phyloP scores from a whole-genome alignment of 2,113 vertebrate genomes.

The Cricetomys ansorgei region DNA sequence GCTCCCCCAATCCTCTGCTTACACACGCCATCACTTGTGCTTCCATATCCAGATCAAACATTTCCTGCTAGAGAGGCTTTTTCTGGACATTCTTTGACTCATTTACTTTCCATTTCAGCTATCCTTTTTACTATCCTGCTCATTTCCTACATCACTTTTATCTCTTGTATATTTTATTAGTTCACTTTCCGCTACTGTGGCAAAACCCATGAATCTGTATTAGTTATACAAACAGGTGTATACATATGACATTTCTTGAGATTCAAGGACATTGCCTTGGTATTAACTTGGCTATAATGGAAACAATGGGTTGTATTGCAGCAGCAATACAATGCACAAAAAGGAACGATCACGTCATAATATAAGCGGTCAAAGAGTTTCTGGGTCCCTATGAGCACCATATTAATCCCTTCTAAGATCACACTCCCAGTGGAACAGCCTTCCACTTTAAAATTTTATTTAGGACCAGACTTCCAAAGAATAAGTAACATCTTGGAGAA shows the following conservation, averaged over 20 bases:
- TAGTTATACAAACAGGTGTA: background rate
- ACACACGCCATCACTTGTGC: background rate
- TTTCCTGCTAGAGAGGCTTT: background rate
- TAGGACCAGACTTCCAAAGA: background rate
- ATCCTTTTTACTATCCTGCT: background rate
- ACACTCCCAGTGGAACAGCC: background rate
- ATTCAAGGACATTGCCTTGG: background rate
- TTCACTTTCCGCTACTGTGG: background rate
- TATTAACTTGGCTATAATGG: background rate
- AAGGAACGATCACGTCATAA: background rate
- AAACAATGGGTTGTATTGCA: background rate
- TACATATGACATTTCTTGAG: background rate
- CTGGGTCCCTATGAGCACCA: background rate
- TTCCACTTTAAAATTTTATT: background rate
- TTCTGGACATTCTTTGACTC: background rate
- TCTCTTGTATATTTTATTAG: background rate
- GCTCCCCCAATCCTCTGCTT: background rate
- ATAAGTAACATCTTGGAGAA: background rate
- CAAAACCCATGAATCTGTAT: background rate
- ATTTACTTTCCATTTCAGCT: background rate
- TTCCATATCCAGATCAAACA: background rate
- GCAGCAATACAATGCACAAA: too few species aligned
- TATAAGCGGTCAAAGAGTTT: background rate
- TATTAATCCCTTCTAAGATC: background rate
- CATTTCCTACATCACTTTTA: background rate